Percentiles rank a stretch among this genome's conserved stretches.
Evolutionary conservation across 2,888 invertebrate genomes (phyloP).

Genomic region (Pachycephus smyrnensis): DNA sequence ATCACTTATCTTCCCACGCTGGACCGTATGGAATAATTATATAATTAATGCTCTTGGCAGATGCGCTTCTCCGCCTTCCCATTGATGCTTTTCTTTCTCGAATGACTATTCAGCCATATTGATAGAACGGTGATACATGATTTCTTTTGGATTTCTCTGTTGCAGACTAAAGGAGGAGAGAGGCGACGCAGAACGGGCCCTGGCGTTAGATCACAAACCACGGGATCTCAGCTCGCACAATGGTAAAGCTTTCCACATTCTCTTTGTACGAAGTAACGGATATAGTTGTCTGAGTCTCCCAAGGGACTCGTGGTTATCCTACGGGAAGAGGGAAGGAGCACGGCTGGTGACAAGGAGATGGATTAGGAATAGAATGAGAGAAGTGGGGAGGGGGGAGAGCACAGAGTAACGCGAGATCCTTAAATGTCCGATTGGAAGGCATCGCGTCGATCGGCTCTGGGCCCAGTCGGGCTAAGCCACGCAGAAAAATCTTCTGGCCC

Average conservation of each 20-base stretch:
- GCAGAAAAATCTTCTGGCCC: conserved; percentile 48
- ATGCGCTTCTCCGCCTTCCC: conserved; percentile 5
- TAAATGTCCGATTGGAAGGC: conserved; percentile 35
- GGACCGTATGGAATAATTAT: conserved; percentile 56
- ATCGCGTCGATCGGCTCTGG: conserved; percentile 40
- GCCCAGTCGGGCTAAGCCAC: conserved; percentile 44
- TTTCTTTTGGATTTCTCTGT: conserved; percentile 61
- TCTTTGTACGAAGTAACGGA: background rate
- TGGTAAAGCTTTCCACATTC: conserved; percentile 72
- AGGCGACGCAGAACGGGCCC: conserved; percentile 84
- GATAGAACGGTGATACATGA: too few relatives aligned
- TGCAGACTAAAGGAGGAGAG: conserved; percentile 89
- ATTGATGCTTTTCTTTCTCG: conserved; percentile 1
- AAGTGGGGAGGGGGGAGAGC: background rate
- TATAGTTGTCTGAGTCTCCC: too few relatives aligned
- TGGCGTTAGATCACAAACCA: conserved; percentile 85
- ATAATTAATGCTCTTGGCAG: conserved; percentile 55
- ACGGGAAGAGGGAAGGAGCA: too few relatives aligned
- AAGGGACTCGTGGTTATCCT: too few relatives aligned
- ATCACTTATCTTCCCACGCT: conserved; percentile 61
- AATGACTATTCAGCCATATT: too few relatives aligned
- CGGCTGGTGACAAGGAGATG: background rate
- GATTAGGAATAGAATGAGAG: conserved; percentile 10
- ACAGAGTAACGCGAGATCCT: conserved; percentile 40
- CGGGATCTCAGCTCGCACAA: conserved; percentile 89